Conservation (phyloP, 2,888 invertebrate genomes). For the Cecidostiba fungosa region DNA sequence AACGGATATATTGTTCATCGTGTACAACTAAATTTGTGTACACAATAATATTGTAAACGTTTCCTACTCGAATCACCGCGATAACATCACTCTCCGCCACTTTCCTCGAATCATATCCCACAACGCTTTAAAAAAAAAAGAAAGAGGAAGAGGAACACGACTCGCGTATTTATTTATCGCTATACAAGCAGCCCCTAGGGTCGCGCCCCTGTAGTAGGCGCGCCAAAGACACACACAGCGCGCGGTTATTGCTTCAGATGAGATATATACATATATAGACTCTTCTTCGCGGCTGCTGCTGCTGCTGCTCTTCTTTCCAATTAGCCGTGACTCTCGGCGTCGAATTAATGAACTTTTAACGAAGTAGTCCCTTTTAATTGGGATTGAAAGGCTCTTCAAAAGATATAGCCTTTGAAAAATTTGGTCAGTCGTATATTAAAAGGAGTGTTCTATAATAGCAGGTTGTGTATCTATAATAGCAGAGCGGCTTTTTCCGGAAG, state of each 20-base stretch:
- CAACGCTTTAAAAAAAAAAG: neutral
- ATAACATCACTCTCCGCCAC: conserved; percentile 26
- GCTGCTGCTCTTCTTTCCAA: conserved; percentile 49
- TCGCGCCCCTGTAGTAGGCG: conserved; percentile 42
- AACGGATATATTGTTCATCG: too few relatives aligned
- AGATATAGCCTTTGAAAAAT: neutral
- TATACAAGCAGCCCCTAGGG: conserved; percentile 64
- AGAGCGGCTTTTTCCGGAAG: neutral
- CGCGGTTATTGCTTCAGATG: too few relatives aligned
- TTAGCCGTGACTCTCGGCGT: conserved; percentile 16
- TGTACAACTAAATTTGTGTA: too few relatives aligned
- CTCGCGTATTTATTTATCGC: conserved; percentile 71
- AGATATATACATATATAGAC: too few relatives aligned
- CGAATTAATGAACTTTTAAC: conserved; percentile 37
- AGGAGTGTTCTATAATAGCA: neutral
- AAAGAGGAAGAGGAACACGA: conserved; percentile 60
- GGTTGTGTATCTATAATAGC: too few relatives aligned
- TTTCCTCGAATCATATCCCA: conserved; percentile 61
- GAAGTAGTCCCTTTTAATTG: conserved; percentile 31
- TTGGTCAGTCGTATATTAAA: neutral
- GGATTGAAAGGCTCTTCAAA: neutral
- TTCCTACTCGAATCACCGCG: too few relatives aligned
- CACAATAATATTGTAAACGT: too few relatives aligned
- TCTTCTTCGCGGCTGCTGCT: neutral
- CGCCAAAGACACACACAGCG: neutral